These are phyloP conservation scores for Scolopax mira DNA, from an alignment of 2,113 vertebrate genomes.

Conservation along the genomic window DNA sequence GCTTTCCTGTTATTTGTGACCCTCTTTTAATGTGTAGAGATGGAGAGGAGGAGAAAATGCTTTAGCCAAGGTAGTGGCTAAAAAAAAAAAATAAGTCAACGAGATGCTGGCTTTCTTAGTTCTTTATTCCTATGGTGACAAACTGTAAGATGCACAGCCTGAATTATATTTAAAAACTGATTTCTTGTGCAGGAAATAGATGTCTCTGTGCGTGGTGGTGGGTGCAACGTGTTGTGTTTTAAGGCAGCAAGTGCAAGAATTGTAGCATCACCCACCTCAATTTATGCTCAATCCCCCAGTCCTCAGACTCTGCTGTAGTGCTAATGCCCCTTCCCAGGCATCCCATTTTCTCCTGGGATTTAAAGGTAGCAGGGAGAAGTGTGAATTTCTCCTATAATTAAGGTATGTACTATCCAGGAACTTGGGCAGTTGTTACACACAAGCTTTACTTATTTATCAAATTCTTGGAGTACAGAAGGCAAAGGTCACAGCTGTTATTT, in stretches of 20 bases:
- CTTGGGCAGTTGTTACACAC: background rate
- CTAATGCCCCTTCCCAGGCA: background rate
- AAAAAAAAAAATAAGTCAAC: background rate
- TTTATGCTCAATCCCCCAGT: rapidly evolving
- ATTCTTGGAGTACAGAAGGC: background rate
- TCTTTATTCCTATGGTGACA: background rate
- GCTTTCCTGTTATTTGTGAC: background rate
- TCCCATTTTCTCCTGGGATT: background rate
- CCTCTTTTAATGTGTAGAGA: rapidly evolving
- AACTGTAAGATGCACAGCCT: background rate
- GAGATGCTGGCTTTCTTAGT: background rate
- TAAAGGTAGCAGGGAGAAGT: background rate
- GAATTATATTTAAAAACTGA: background rate
- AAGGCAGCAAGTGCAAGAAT: background rate
- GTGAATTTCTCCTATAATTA: background rate
- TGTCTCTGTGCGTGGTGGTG: background rate
- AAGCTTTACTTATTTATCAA: background rate
- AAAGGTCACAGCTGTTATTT: background rate
- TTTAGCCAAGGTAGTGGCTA: background rate
- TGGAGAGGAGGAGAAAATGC: background rate
- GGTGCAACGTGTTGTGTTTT: rapidly evolving
- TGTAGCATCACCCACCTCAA: background rate
- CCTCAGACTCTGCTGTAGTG: background rate
- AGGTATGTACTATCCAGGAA: background rate
- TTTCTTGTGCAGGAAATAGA: background rate